Conservation (phyloP, 1,140 invertebrate species). For the Drepana arcuata region DNA sequence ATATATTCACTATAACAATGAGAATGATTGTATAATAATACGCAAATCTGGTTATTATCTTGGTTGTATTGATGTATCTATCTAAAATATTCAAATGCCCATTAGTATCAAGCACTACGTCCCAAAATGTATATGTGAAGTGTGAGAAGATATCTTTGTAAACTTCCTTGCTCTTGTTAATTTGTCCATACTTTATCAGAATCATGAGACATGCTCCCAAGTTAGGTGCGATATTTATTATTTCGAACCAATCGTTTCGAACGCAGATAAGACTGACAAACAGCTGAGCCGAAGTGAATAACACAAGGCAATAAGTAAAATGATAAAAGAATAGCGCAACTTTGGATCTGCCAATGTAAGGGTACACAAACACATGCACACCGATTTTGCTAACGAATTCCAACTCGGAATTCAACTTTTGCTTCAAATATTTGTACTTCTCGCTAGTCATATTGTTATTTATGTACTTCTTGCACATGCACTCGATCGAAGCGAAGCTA, state of each 20-base stretch:
- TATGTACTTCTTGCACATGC: no score
- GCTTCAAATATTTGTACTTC: slow-evolving; percentile 1
- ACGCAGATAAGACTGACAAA: slow-evolving; percentile 21
- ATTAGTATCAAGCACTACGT: slow-evolving; percentile 20
- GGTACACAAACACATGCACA: slow-evolving; percentile 35
- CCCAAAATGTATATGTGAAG: slow-evolving; percentile 35
- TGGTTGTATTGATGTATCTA: slow-evolving; percentile 25
- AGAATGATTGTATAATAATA: slow-evolving; percentile 33
- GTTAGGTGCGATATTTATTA: slow-evolving; percentile 52
- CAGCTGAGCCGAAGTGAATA: slow-evolving; percentile 32
- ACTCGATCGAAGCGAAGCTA: no score
- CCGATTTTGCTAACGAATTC: slow-evolving; percentile 28
- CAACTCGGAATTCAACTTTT: slow-evolving; percentile 28
- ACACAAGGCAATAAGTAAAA: slow-evolving; percentile 17
- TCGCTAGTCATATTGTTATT: not conserved
- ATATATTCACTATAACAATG: slow-evolving; percentile 31
- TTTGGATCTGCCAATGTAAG: slow-evolving; percentile 30
- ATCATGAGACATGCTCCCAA: slow-evolving; percentile 44
- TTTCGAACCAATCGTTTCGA: slow-evolving; percentile 34
- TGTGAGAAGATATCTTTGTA: slow-evolving; percentile 38
- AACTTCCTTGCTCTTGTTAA: slow-evolving; percentile 26
- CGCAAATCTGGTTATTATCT: slow-evolving; percentile 30
- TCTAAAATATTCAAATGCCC: slow-evolving; percentile 29
- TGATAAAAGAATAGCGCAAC: slow-evolving; percentile 20
- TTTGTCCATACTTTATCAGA: slow-evolving; percentile 37